phyloP scores from a whole-genome alignment of 2,113 vertebrate genomes.

The Pavo muticus region DNA sequence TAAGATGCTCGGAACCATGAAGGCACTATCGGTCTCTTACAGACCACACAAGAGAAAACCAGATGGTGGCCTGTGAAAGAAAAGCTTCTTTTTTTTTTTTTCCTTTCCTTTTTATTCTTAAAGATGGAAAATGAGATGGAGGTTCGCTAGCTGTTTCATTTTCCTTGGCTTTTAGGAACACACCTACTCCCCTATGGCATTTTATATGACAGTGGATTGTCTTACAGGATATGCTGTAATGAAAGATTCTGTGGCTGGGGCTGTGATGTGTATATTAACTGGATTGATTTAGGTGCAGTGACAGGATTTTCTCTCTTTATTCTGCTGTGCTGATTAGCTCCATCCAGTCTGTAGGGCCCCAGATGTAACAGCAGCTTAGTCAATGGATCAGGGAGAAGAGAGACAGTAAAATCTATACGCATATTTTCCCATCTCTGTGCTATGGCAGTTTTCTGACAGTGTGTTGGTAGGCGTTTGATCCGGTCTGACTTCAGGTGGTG shows the following conservation, averaged over 20 bases:
- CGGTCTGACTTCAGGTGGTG: background rate
- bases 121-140: background rate
- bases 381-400: background rate
- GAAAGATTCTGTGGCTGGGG: background rate
- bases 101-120: background rate
- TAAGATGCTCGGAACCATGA: conserved; percentile 26
- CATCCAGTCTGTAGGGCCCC: background rate
- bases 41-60: background rate
- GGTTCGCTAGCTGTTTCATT: background rate
- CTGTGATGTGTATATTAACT: background rate
- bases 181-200: background rate
- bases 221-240: background rate
- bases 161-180: background rate
- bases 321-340: conserved; percentile 20
- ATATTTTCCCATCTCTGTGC: background rate
- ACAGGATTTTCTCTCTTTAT: background rate
- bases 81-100: background rate
- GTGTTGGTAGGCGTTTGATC: background rate
- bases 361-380: conserved; percentile 34
- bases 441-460: background rate
- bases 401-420: conserved; percentile 31
- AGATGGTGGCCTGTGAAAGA: background rate
- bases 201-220: background rate
- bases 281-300: conserved; percentile 5
- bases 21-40: background rate